These are phyloP conservation scores for Drosophila pallidifrons DNA, from an alignment of 1,140 invertebrate species.

Conservation along the genomic window DNA sequence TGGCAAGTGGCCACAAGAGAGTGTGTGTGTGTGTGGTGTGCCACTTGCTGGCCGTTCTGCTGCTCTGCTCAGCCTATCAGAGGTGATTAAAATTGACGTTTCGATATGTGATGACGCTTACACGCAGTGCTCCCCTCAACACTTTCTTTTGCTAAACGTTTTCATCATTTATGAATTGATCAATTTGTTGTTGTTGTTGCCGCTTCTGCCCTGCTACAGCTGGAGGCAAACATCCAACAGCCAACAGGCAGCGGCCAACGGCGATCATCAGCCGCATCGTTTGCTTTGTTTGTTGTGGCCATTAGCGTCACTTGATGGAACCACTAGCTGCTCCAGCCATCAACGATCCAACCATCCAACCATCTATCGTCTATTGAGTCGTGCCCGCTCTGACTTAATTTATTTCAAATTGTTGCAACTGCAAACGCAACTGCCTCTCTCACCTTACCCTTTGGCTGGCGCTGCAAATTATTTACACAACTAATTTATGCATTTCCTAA, in stretches of 20 bases:
- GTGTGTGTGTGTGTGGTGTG: slow-evolving; percentile 39
- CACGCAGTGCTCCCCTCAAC: slow-evolving; percentile 39
- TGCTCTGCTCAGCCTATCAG: slow-evolving; percentile 50
- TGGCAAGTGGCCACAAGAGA: slow-evolving; percentile 7
- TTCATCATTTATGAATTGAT: slow-evolving; percentile 83
- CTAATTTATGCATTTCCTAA: slow-evolving; percentile 70
- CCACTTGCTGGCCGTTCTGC: neutral
- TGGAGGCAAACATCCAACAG: slow-evolving; percentile 53
- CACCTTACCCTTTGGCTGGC: slow-evolving; percentile 1
- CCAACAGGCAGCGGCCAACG: slow-evolving; percentile 17
- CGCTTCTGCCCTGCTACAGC: slow-evolving; percentile 27
- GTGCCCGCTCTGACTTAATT: slow-evolving; percentile 63
- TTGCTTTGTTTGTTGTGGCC: slow-evolving; percentile 80
- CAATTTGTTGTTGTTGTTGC: slow-evolving; percentile 65
- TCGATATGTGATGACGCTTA: slow-evolving; percentile 68
- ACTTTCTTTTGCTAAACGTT: slow-evolving; percentile 80
- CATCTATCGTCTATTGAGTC: slow-evolving; percentile 28
- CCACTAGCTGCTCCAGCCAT: slow-evolving; percentile 5
- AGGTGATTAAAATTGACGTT: slow-evolving; percentile 81
- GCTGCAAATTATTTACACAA: slow-evolving; percentile 68
- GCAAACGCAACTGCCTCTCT: slow-evolving; percentile 27
- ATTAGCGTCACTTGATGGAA: slow-evolving; percentile 79
- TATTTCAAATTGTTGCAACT: slow-evolving; percentile 78
- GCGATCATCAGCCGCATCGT: slow-evolving; percentile 68
- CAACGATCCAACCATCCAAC: slow-evolving; percentile 12